phyloP scores from a whole-genome alignment of 2,888 invertebrate species.

The Eupithecia tripunctaria region DNA sequence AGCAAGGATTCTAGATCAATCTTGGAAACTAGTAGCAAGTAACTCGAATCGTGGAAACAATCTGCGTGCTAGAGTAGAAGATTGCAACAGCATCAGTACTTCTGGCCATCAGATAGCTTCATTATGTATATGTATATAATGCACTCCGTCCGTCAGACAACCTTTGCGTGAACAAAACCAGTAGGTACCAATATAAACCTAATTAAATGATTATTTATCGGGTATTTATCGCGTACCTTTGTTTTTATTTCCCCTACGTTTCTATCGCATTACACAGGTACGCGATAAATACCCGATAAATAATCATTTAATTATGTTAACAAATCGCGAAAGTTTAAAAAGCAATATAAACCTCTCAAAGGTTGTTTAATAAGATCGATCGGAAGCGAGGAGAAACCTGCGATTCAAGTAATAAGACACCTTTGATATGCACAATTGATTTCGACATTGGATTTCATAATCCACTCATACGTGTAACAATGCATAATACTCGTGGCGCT shows the following conservation, averaged over 20 bases:
- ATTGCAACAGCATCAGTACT: slow-evolving; percentile 2
- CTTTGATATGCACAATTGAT: slow-evolving; percentile 25
- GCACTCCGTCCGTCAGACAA: neutral
- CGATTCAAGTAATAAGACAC: slow-evolving; percentile 11
- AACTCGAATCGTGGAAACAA: neutral
- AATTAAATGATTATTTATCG: too few relatives aligned
- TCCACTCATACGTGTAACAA: slow-evolving; percentile 15
- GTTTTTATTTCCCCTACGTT: too few relatives aligned
- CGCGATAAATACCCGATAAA: too few relatives aligned
- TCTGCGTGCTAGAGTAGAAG: neutral
- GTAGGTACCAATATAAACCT: too few relatives aligned
- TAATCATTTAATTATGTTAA: too few relatives aligned
- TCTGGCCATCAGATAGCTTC: neutral
- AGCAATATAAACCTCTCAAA: neutral
- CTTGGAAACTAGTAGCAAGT: neutral
- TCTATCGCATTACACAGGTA: too few relatives aligned
- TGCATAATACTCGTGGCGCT: slow-evolving; percentile 11
- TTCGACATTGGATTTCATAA: slow-evolving; percentile 29
- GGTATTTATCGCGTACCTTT: too few relatives aligned
- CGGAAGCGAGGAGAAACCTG: slow-evolving; percentile 24
- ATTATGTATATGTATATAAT: too few relatives aligned
- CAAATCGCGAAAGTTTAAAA: too few relatives aligned
- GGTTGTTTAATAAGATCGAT: slow-evolving; percentile 6
- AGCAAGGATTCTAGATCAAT: neutral
- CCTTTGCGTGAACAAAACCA: neutral